phyloP scores from a whole-genome alignment of 2,113 vertebrate genomes.

The human (Homo sapiens) region GRCh38 chr22:18570501-18571000 shows the following conservation, averaged over 20 bases:
- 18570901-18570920: slow-evolving; percentile 60
- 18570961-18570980: slow-evolving; percentile 68
- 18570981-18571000: slow-evolving; percentile 55
- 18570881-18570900: background rate
- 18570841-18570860: background rate
- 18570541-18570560: background rate
- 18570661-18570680: background rate
- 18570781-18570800: background rate
- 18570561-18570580: background rate
- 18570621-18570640: background rate
- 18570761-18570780: background rate
- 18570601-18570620: background rate
- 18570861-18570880: background rate
- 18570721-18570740: background rate
- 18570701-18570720: slow-evolving; percentile 3
- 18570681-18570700: background rate
- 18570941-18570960: slow-evolving; percentile 76
- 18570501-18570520: background rate
- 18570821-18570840: background rate
- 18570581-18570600: background rate
- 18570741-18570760: background rate
- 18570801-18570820: background rate
- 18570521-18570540: no score
- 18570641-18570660: background rate
- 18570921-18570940: slow-evolving; percentile 56